Percentiles rank a stretch among this genome's conserved stretches.
These are phyloP conservation scores for Gorsachius goisagi DNA, from an alignment of 2,113 vertebrate species.

Conservation along the genomic window DNA sequence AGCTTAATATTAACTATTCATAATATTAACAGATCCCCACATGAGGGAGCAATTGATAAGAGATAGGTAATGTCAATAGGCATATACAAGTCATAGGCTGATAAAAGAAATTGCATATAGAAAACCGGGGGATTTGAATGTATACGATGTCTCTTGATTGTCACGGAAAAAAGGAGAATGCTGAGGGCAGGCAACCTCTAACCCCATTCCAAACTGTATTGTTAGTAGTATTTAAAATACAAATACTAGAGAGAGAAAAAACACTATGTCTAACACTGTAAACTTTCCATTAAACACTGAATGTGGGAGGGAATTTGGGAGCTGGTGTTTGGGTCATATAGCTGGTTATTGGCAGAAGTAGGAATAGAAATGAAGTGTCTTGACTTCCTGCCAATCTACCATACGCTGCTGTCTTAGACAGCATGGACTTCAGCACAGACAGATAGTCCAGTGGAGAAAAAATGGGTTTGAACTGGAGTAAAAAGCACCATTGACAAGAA, in stretches of 20 bases:
- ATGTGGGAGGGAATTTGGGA: neutral
- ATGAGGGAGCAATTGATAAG: conserved; percentile 54
- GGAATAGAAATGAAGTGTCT: neutral
- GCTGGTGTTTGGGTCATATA: neutral
- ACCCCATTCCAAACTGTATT: neutral
- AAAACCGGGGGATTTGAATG: neutral
- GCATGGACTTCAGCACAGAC: neutral
- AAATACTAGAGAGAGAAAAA: neutral
- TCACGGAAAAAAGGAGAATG: neutral
- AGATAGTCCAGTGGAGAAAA: neutral
- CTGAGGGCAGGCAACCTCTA: neutral
- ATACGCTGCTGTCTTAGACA: neutral
- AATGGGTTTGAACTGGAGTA: neutral
- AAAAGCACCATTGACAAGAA: neutral
- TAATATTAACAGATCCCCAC: conserved; percentile 32
- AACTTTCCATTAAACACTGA: neutral
- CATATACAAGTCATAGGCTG: neutral
- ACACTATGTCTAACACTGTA: fast-evolving
- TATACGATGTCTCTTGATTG: neutral
- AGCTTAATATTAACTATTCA: neutral
- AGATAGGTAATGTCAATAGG: neutral
- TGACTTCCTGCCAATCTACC: neutral
- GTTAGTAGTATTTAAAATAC: neutral
- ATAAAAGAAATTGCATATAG: neutral
- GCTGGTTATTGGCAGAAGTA: neutral